Conservation (phyloP, 2,797 vertebrate species). For the Sebastes cheni region DNA sequence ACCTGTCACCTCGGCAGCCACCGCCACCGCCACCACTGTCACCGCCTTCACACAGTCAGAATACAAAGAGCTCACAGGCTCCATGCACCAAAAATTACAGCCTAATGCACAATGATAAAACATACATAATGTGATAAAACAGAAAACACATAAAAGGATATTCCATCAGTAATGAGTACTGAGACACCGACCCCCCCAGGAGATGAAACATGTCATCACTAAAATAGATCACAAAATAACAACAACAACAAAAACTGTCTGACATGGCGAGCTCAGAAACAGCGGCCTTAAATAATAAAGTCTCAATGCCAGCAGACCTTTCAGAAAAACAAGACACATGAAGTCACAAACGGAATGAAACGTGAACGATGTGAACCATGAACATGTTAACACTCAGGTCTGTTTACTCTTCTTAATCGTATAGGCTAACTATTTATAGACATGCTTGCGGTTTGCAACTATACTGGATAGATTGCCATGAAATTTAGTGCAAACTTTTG, state of each 20-base stretch:
- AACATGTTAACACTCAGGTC: not conserved
- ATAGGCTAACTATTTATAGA: not conserved
- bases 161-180: not conserved
- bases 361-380: not conserved
- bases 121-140: not conserved
- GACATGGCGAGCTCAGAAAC: not conserved
- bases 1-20: slow-evolving; percentile 30
- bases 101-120: not conserved
- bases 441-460: no score
- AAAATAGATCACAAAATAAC: not conserved
- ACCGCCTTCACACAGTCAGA: slow-evolving; percentile 17
- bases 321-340: not conserved
- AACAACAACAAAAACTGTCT: not conserved
- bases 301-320: not conserved
- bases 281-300: not conserved
- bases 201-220: not conserved
- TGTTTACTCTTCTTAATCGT: no score
- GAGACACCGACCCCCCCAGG: not conserved
- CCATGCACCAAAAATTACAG: not conserved
- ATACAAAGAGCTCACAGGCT: slow-evolving; percentile 15
- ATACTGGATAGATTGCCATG: no score
- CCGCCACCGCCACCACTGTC: not conserved
- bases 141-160: not conserved
- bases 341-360: not conserved
- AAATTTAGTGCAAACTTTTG: no score